Evolutionary conservation across 2,797 vertebrate genomes (phyloP), one percentile per base, ranked within the genome.

Genomic region (Enteromius trimaculatus): DNA sequence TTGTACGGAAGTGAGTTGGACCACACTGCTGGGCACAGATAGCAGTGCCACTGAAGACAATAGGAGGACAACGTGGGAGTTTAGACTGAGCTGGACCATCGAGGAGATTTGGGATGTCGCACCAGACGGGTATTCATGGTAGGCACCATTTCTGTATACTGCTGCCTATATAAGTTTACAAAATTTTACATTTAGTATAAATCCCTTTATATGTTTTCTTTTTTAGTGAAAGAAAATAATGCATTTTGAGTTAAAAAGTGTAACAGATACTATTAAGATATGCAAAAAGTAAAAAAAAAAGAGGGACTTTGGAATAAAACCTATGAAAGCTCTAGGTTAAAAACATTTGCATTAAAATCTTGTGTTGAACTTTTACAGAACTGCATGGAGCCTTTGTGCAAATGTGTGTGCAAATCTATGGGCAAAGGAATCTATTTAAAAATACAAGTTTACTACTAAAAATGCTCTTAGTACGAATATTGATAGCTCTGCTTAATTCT

Each of bases 61-160:
- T 74, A 72, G 64, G 65, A 83, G 44, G 78, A 80, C 76, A 23
- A 39, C 10, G 49, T 64, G 65, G 77, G 79, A 85, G 65, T 78
- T 70, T 71, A 42, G 39, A 23, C 82, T 69, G 64, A 81, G 79
- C 82, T 77, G 60, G 79, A 80, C 1, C n/a, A 65, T 37, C n/a
- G 53, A 68, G 37, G 23, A 37, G 29, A 47, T 17, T 51, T 72
- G 71, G 87, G 82, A 95, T 95, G 94, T 95, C 94, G 71, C 94
- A 95, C 89, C 94, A 95, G 90, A 95, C 95, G 69, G 95, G 95
- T 87, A 95, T 95, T 55, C 88, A 93, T n/a, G 95, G 95, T 95
- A 88, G 88, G 87, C 80, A 21, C 0, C 0, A 70, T 60, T 44
- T 44, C 29, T 78, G 6, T 26, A 66, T 7, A 31, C 19, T 65